Evolutionary conservation across 2,113 vertebrate species (phyloP), one percentile per base, ranked within the genome.

Genomic region (Chauna torquata): DNA sequence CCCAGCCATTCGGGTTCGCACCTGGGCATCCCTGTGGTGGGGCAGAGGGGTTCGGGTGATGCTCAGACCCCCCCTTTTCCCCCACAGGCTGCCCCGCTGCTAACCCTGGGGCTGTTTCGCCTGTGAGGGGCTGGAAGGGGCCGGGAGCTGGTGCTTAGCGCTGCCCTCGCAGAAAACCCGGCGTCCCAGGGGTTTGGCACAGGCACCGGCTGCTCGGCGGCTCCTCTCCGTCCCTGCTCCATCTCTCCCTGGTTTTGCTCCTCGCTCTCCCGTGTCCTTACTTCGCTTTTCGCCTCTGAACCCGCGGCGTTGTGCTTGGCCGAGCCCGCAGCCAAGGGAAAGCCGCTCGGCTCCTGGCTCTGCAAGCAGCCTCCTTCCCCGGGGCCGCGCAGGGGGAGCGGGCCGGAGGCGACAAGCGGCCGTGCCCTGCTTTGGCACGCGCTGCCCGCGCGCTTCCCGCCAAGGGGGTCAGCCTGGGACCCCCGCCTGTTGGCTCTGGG

Each of bases 401-500:
- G 25, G 40, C 38, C 17, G 50, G 55, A 66, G 23, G 25, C 20
- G 17, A 57, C 14, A 36, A 32, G 40, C 34, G 30, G 30, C 34
- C 18, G 42, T 28, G 27, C 52, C 16, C 14, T 16, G 8, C 38
- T 20, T 13, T 42, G 17, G 25, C 38, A 13, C 62, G 30, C 10
- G 42, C 8, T 30, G 45, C 66, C 22, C 34, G 45, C 23, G 34
- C n/a, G 27, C 65, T 68, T 28, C 52, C 36, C 32, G 36, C 44
- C 1, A 0, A 32, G 30, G 5, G 10, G 38, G 8, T 75, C 25
- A 24, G 69, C 23, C 52, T 71, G 40, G 66, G 52, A n/a, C 68
- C 83, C 0, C 0, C 69, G 19, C 2, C 1, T 30, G 85, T 34
- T 78, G 16, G 70, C 66, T 91, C 59, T 36, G 0, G 0, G 24